Evolutionary conservation across 2,888 invertebrate genomes (phyloP), one percentile per base, ranked within the genome.

Genomic region (Lasioglossum lativentre): DNA sequence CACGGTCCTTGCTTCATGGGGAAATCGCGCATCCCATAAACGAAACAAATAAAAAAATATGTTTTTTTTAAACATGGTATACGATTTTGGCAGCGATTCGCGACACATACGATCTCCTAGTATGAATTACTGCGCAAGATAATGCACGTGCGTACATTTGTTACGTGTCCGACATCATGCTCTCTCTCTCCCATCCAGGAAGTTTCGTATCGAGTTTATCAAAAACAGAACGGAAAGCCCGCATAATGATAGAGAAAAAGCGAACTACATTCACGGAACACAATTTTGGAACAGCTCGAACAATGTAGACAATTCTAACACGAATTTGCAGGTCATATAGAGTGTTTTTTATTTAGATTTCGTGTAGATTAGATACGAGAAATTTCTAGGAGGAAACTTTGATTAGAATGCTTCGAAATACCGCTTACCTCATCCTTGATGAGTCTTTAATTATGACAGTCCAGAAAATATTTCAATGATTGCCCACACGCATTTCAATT

Each of bases 181-280:
- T 79, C 75, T 45, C 78, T 71, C 52, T 10, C 52, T 52, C 66
- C 47, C 77, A 85, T 90, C 89, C 92, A 93, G 93, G 93, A 94
- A 93, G 92, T 91, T 86, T 87, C 90, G 90, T 93, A 93, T 93
- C 93, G 90, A 92, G 92, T 93, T 93, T 94, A 94, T 94, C 93
- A 93, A 93, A 90, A 93, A 92, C 91, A 91, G 90, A 88, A 93
- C 94, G 93, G 93, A 92, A 94, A 93, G 92, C 90, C 90, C 80
- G 89, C 88, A 86, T 85, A 81, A 88, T 83, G 92, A 92, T 92
- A 92, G 88, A 72, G 84, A 90, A 89, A 89, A 89, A 89, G 88
- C 85, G 81, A 68, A 30, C 70, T 4, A 23, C 27, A 19, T 30
- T n/a, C 45, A 40, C 6, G 27, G 19, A 68, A 38, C 72, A 76